Evolutionary conservation across 2,113 vertebrate genomes (phyloP), one percentile per base, ranked within the genome.

Genomic region (Neofelis nebulosa): DNA sequence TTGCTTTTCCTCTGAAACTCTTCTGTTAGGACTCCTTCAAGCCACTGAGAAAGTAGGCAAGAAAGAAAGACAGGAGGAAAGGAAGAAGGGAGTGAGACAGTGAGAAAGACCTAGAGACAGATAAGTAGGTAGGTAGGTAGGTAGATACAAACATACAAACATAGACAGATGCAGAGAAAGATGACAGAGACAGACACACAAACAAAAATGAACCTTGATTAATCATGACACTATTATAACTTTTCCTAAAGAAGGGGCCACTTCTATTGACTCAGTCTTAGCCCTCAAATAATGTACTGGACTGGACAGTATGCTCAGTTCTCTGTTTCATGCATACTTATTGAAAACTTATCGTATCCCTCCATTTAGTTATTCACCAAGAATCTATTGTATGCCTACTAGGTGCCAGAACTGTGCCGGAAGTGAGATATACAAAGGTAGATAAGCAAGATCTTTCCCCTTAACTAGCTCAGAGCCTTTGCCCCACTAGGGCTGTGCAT

Each of bases 401-500:
- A 78, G 33, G 31, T 89, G 10, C 21, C 33, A 91, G 57, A 88
- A 52, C 69, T 36, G 21, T 45, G 15, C 15, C 71, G 55, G 65
- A 36, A 86, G 48, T 23, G 4, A 41, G 27, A 36, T 61, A 41
- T 13, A 18, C 41, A 65, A 45, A 86, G 52, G 38, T 52, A 79
- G 57, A 31, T 61, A 61, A 84, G 80, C 31, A 33, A 33, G 69
- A 7, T n/a, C 29, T 52, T 74, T 65, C 86, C 50, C 36, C 29
- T 48, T 73, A 27, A 25, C 10, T 6, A 41, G 63, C 13, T 66
- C n/a, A 10, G 27, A 21, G 25, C 69, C 25, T 83, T 91, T 15
- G 27, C 25, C 81, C 61, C 0, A 2, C 50, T 12, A 16, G 29
- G 6, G 16, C n/a, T 6, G 4, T 6, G 0, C 0, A 0, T 0